Base-by-base conservation (phyloP, 2,113 vertebrate genomes). In the Herpetotheres cachinnans region DNA sequence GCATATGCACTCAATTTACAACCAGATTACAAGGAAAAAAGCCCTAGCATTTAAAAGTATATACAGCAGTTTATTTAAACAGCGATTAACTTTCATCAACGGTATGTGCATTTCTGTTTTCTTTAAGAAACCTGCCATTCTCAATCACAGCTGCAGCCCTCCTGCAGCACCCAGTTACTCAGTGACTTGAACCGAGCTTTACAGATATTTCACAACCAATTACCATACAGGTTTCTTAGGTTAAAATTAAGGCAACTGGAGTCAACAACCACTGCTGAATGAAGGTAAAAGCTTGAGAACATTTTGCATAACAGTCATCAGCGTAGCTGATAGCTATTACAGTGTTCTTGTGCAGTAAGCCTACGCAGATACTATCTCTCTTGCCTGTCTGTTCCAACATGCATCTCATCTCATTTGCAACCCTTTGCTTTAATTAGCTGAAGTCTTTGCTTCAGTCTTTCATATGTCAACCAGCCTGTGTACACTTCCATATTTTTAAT, bases 401-500 rank as follows among this genome's bases (percentile, higher is more conserved):
- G 94, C 91, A 95, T 89, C 93, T 96, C 84, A 77, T 96, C 90
- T 95, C 83, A 96, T 96, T 96, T 95, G 92, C 86, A 96, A 82
- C 67, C 42, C 83, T 90, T 82, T 73, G 77, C 93, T 94, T 96
- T 94, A 93, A 94, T 95, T 92, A 97, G 94, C 79, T 95, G 58
- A 95, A 94, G 44, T 19, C 91, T 87, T 90, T 86, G 82, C 93
- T 94, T 89, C 82, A 95, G 87, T 50, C 91, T 95, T 96, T 95
- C 93, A 94, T 92, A 97, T 97, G 95, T 96, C 96, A 97, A 95
- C 61, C 89, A 97, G 91, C 83, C 82, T 86, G 89, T 62, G 70
- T 90, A 91, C 86, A 86, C 94, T 91, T 95, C 93, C 91, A 95
- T 97, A 95, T 95, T 97, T 97, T 95, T 92, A 96, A 93, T 90